Conservation (phyloP, 2,797 vertebrate genomes). For the Helarctos malayanus region DNA sequence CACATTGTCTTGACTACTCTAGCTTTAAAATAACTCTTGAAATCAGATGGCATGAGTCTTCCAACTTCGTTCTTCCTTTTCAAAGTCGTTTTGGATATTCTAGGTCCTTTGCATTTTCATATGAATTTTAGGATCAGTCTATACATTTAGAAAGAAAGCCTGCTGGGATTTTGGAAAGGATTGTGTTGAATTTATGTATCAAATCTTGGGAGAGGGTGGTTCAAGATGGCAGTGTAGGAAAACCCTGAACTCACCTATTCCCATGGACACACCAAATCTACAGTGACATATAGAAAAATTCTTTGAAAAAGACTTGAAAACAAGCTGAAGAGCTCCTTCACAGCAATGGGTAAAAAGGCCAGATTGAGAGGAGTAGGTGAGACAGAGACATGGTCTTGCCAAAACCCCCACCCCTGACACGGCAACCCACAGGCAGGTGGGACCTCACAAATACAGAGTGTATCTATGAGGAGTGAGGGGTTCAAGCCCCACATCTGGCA, state of each 20-base stretch:
- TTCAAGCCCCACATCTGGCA: not conserved
- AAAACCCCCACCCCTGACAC: not conserved
- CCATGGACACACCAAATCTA: not conserved
- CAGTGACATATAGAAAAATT: not conserved
- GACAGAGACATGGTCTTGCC: not conserved
- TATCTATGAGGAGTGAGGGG: not conserved
- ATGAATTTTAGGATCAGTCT: slow-evolving; percentile 48
- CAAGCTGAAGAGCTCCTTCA: not conserved
- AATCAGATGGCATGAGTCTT: not conserved
- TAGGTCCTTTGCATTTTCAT: not conserved
- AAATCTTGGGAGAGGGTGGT: not conserved
- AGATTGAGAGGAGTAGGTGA: not conserved
- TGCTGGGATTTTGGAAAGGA: not conserved
- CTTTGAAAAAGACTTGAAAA: not conserved
- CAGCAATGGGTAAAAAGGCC: not conserved
- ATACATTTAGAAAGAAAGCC: not conserved
- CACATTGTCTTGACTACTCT: not conserved
- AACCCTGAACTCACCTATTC: not conserved
- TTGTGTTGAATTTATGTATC: not conserved
- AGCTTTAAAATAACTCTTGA: slow-evolving; percentile 14
- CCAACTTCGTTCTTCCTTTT: slow-evolving; percentile 21
- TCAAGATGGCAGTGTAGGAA: not conserved
- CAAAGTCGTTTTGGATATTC: not conserved
- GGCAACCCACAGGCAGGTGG: not conserved
- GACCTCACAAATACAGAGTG: not conserved